These are phyloP conservation scores for Tenthredo mesomela DNA, from an alignment of 2,888 invertebrate species.

Conservation along the genomic window DNA sequence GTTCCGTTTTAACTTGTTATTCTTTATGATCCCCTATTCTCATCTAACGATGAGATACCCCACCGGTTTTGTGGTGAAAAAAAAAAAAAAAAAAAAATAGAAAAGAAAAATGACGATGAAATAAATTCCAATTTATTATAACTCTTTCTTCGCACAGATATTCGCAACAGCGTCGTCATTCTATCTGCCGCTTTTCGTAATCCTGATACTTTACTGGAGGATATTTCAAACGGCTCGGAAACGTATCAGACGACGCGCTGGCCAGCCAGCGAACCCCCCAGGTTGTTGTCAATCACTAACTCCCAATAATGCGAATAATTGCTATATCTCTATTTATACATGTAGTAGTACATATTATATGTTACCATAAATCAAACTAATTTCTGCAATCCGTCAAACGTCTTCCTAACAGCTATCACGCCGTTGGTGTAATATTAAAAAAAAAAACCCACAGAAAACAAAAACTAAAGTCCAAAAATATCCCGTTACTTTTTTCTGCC, in stretches of 20 bases:
- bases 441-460: not conserved
- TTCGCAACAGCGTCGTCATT: constrained; percentile 95
- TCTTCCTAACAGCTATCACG: not conserved
- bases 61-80: not conserved
- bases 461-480: not conserved
- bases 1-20: not conserved
- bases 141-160: constrained; percentile 81
- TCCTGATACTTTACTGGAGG: constrained; percentile 94
- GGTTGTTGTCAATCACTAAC: constrained; percentile 46
- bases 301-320: constrained; percentile 7
- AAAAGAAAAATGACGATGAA: not conserved
- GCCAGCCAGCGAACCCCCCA: constrained; percentile 71
- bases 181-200: constrained; percentile 92
- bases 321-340: not conserved
- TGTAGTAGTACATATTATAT: not conserved
- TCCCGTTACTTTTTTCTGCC: not conserved
- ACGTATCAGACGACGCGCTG: constrained; percentile 87
- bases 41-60: too few species aligned
- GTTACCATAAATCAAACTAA: not conserved
- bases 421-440: too few species aligned
- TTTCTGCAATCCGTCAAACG: not conserved
- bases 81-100: not conserved
- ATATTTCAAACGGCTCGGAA: constrained; percentile 94
- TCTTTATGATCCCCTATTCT: not conserved
- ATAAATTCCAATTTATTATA: not conserved